Evolutionary conservation across 1,140 invertebrate genomes (phyloP), one percentile per base, ranked within the genome.

Genomic region (Pristionchus pacificus): DNA sequence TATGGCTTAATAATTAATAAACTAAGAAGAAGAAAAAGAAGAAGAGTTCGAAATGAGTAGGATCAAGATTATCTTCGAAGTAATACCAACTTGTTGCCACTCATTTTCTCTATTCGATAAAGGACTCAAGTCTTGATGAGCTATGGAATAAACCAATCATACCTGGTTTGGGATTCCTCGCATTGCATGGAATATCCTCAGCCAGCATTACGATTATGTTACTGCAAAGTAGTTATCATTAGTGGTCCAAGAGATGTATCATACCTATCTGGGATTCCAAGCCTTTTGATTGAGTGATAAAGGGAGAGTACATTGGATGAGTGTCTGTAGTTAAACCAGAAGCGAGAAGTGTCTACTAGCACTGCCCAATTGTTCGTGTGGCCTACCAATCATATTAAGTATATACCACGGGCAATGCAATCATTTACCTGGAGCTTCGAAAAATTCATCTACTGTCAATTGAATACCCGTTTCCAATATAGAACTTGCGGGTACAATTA

Each of bases 281-380:
- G 87, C 25, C 95, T 87, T 86, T 98, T 98, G 0, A 98, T 93
- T 83, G 93, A 97, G 0, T 95, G 89, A 83, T 99, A 98, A 80
- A 99, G 93, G 0, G 95, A 98, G 49, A 99, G 86, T 0, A 97
- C 96, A 86, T 99, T 99, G 0, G 96, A 94, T 15, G 97, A 94
- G 89, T 99, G 97, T 38, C 97, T 88, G 85, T 99, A 99, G 85
- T 99, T 99, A 79, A 98, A 98, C 96, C 96, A 99, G 86, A 98
- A 98, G 28, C 95, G 87, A 1, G 95, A 98, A 0, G 95, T 97
- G 83, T 97, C 94, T 0, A 98, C 95, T 68, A 99, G 86, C 15
- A 99, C 95, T 2, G 96, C 96, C 96, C 96, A 99, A 85, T 98
- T 99, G 84, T 98, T 98, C 1, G 95, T 95, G 83, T 98, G 95